A percentile compares a stretch with the other conserved stretches of the same genome.
Evolutionary conservation across 2,888 invertebrate genomes (phyloP).

Genomic region (Prenolepis imparis): DNA sequence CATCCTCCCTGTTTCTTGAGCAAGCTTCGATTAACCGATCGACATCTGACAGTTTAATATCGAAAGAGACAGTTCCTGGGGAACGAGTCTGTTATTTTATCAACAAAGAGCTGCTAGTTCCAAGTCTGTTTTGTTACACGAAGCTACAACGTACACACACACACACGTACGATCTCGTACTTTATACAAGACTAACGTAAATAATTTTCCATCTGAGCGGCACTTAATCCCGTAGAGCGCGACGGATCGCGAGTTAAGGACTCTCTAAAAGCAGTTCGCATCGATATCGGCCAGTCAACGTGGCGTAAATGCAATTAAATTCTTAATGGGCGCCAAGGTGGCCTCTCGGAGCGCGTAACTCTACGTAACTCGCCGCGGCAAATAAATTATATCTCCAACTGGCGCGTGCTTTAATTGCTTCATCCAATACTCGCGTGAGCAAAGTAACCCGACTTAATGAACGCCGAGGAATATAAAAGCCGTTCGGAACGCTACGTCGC

Average conservation of each 20-base stretch:
- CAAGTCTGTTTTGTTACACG: background rate
- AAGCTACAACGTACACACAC: background rate
- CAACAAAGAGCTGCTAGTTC: background rate
- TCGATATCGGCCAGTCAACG: slow-evolving; percentile 60
- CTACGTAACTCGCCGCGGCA: slow-evolving; percentile 63
- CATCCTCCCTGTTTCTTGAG: background rate
- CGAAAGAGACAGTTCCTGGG: background rate
- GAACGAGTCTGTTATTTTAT: background rate
- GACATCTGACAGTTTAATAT: background rate
- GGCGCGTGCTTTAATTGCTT: slow-evolving; percentile 63
- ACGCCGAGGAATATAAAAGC: slow-evolving; percentile 64
- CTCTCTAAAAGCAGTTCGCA: slow-evolving; percentile 53
- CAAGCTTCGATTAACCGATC: background rate
- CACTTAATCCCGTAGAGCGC: background rate
- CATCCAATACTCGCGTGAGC: slow-evolving; percentile 40
- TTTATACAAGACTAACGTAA: background rate
- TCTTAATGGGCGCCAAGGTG: slow-evolving; percentile 42
- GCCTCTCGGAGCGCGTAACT: slow-evolving; percentile 33
- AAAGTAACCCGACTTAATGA: slow-evolving; percentile 64
- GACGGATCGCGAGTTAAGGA: slow-evolving; percentile 32
- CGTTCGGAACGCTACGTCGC: slow-evolving; percentile 53
- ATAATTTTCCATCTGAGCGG: background rate
- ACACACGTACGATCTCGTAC: background rate
- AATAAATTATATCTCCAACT: slow-evolving; percentile 67
- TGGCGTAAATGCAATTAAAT: slow-evolving; percentile 69